These are phyloP conservation scores for Pogonophryne albipinna DNA, from an alignment of 2,797 vertebrate genomes.

Conservation along the genomic window DNA sequence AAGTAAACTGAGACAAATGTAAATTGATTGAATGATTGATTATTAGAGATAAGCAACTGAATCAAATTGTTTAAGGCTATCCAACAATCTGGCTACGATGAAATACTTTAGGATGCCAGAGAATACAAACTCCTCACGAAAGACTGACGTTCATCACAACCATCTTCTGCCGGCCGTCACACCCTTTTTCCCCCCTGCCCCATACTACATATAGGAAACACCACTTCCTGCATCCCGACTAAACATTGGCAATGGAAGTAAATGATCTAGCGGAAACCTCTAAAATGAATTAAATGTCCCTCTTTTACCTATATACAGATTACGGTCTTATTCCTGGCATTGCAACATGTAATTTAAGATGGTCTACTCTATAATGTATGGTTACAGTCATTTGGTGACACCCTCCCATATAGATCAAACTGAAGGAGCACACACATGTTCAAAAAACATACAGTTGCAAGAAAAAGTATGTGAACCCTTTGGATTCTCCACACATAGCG, in stretches of 20 bases:
- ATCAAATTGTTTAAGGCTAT: background rate
- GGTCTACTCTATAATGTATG: background rate
- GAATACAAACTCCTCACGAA: too few relatives aligned
- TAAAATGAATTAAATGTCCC: background rate
- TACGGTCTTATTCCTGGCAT: background rate
- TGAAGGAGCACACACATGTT: background rate
- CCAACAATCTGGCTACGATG: background rate
- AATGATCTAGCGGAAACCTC: background rate
- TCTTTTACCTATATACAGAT: background rate
- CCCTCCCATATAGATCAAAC: conserved; percentile 1
- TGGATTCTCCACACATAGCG: too few relatives aligned
- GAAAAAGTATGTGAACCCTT: too few relatives aligned
- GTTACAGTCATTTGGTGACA: too few relatives aligned
- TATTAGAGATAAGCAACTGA: background rate
- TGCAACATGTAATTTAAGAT: background rate
- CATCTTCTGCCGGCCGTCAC: too few relatives aligned
- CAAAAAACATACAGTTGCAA: too few relatives aligned
- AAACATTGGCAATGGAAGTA: background rate
- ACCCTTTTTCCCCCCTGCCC: too few relatives aligned
- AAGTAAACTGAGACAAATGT: too few relatives aligned
- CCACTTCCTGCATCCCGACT: background rate
- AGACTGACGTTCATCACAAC: too few relatives aligned
- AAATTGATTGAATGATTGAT: background rate
- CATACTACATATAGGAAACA: too few relatives aligned
- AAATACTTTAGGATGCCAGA: background rate